These are phyloP conservation scores for Oscheius onirici DNA, from an alignment of 2,888 invertebrate species.

Conservation along the genomic window DNA sequence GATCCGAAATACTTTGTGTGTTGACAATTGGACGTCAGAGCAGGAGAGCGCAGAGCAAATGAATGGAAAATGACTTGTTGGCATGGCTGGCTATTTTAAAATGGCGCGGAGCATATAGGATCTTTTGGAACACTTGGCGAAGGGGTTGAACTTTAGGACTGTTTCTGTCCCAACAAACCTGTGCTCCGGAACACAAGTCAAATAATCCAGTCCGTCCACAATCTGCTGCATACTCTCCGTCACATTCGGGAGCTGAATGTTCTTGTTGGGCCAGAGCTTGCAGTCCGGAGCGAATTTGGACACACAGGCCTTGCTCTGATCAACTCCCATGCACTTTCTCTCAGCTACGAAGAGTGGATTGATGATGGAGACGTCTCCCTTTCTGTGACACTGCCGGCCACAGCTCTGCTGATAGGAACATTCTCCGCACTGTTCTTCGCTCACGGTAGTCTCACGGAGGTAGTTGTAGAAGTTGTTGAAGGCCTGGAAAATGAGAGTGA, in stretches of 20 bases:
- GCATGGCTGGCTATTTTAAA: not conserved
- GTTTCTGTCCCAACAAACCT: slow-evolving; percentile 41
- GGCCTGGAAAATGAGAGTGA: slow-evolving; percentile 50
- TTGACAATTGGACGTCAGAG: too few relatives aligned
- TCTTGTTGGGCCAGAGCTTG: slow-evolving; percentile 67
- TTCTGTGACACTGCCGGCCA: slow-evolving; percentile 67
- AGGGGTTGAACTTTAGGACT: not conserved
- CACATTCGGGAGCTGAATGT: slow-evolving; percentile 64
- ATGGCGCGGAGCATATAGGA: not conserved
- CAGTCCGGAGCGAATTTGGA: slow-evolving; percentile 58
- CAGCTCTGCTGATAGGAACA: slow-evolving; percentile 69
- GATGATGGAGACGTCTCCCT: slow-evolving; percentile 65
- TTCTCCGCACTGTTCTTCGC: slow-evolving; percentile 67
- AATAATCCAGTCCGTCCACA: slow-evolving; percentile 67
- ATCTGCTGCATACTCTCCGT: slow-evolving; percentile 66
- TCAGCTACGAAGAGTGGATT: slow-evolving; percentile 71
- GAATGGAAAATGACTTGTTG: slow-evolving; percentile 7
- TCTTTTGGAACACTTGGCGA: not conserved
- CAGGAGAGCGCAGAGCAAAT: not conserved
- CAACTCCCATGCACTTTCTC: slow-evolving; percentile 65
- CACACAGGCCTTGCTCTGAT: slow-evolving; percentile 64
- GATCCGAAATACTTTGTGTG: too few relatives aligned
- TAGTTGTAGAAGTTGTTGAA: slow-evolving; percentile 70
- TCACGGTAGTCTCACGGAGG: slow-evolving; percentile 62
- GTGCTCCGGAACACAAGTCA: slow-evolving; percentile 65